Conservation (phyloP, 2,797 vertebrate genomes). For the Erpetoichthys calabaricus region DNA sequence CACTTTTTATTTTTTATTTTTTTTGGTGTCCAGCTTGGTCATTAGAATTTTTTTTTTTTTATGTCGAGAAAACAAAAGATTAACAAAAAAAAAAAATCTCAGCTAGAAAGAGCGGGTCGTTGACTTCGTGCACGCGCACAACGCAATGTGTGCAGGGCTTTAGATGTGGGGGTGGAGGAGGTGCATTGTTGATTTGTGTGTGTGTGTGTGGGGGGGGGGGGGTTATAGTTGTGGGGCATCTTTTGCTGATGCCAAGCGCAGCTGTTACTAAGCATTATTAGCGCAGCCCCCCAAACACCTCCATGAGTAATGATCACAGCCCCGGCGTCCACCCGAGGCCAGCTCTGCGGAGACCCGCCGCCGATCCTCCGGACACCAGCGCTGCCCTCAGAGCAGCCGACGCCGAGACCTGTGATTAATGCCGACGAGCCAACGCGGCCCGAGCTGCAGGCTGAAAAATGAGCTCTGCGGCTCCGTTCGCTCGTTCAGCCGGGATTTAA, state of each 20-base stretch:
- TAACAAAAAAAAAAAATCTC: no score
- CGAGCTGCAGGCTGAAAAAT: conserved; percentile 15
- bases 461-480: neutral
- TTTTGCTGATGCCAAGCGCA: conserved; percentile 4
- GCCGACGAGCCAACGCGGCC: conserved; percentile 13
- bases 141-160: no score
- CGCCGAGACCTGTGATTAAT: conserved; percentile 13
- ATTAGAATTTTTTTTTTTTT: no score
- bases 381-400: conserved; percentile 7
- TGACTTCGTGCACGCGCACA: no score
- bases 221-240: conserved; percentile 1
- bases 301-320: conserved; percentile 14
- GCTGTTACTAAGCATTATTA: neutral
- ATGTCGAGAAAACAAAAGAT: no score
- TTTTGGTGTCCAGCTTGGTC: no score
- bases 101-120: no score
- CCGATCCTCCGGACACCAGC: conserved; percentile 3
- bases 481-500: neutral
- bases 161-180: no score
- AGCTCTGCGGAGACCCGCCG: conserved; percentile 7
- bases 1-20: no score
- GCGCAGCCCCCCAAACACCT: conserved; percentile 6
- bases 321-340: conserved; percentile 5
- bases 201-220: no score
- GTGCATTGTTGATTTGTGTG: no score